These are phyloP conservation scores for Xestobium rufovillosum DNA, from an alignment of 2,888 invertebrate genomes.

Conservation along the genomic window DNA sequence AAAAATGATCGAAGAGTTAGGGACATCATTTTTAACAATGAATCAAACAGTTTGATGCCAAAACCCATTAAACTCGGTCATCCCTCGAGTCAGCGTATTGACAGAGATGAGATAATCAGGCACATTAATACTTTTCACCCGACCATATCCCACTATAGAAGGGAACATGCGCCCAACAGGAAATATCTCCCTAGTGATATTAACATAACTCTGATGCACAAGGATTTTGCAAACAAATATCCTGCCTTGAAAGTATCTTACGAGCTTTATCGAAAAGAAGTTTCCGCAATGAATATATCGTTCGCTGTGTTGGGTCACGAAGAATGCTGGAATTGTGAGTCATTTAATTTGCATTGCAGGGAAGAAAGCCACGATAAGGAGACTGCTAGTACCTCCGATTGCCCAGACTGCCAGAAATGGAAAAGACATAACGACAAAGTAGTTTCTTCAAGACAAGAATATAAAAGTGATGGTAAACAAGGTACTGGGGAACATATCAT, in stretches of 20 bases:
- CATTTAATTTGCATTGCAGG: conserved; percentile 9
- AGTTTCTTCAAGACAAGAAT: conserved; percentile 10
- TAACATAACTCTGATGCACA: conserved; percentile 10
- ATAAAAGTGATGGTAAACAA: conserved; percentile 15
- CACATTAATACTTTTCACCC: conserved; percentile 9
- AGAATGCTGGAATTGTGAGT: too few species aligned
- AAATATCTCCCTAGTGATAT: conserved; percentile 12
- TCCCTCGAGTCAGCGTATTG: conserved; percentile 11
- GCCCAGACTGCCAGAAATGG: conserved; percentile 8
- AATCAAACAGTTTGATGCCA: too few species aligned
- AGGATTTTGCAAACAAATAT: conserved; percentile 11
- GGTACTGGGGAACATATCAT: conserved; percentile 3
- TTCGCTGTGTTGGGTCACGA: conserved; percentile 7
- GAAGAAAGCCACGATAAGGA: conserved; percentile 5
- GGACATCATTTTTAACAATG: conserved; percentile 7
- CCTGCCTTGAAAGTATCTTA: conserved; percentile 10
- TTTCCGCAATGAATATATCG: conserved; percentile 6
- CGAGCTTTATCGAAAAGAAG: conserved; percentile 8
- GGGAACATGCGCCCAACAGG: too few species aligned
- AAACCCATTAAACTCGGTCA: conserved; percentile 4
- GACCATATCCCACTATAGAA: conserved; percentile 7
- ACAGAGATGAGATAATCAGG: conserved; percentile 6
- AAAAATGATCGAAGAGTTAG: conserved; percentile 5
- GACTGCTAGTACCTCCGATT: conserved; percentile 3
- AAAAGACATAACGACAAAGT: conserved; percentile 11